Evolutionary conservation across 2,113 vertebrate species (phyloP), one percentile per base, ranked within the genome.

Genomic region (Pangasianodon gigas): DNA sequence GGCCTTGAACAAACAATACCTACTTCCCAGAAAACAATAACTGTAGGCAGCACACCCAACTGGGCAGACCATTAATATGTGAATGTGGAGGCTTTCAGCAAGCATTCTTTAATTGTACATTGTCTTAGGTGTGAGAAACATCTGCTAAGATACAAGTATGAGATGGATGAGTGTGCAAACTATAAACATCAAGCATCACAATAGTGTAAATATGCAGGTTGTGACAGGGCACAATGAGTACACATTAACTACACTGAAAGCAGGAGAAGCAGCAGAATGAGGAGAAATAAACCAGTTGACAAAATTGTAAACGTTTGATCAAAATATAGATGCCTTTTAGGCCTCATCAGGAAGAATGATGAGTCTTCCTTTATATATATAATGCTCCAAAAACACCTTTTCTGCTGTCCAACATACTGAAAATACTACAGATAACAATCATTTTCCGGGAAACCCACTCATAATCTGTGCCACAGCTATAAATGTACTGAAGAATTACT

Each of bases 1-100:
- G 88, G 16, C 83, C 71, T 75, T 77, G 19, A 60, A 52, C 69
- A 89, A 89, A 88, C 87, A 82, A 67, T 81, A 85, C 37, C 67
- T 24, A 58, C 21, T 2, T 56, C 44, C 51, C 46, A 69, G n/a
- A 48, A 69, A 51, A 88, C 87, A 88, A 83, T 88, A 44, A 32
- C 60, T 75, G 51, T 67, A 54, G 46, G 79, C 62, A 65, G 37
- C 48, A 54, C 79, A 26, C 87, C 62, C 29, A 2, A 77, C 69
- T 41, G n/a, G 10, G 56, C 51, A 85, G 69, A 62, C 29, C 29
- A 37, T 84, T 89, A 26, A 58, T 75, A n/a, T 69, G 46, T 83
- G n/a, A 83, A 32, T 48, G 81, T 46, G 26, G 10, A 80, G 52
- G 37, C 16, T 71, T 83, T 88, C 14, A 84, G 67, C 1, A 51